phyloP scores from a whole-genome alignment of 2,113 vertebrate species.

The Elephas maximus region DNA sequence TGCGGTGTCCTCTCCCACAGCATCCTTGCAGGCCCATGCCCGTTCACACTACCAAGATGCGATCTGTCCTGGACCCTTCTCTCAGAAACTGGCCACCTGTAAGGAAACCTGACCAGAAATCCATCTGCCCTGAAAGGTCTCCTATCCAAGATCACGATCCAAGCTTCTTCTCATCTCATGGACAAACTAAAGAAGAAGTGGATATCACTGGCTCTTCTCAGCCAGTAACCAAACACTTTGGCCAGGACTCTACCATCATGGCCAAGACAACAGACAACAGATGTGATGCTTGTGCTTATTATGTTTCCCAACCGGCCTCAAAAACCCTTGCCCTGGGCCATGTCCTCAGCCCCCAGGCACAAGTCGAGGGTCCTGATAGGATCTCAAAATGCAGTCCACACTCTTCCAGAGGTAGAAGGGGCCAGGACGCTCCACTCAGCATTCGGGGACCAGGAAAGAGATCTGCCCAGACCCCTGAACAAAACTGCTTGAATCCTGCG shows the following conservation, averaged over 20 bases:
- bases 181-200: background rate
- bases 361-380: background rate
- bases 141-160: background rate
- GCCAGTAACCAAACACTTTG: background rate
- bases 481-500: background rate
- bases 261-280: background rate
- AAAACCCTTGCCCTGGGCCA: background rate
- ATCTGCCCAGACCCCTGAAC: background rate
- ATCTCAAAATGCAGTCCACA: background rate
- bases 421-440: background rate
- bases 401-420: no score
- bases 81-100: no score
- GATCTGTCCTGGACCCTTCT: fast-evolving
- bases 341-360: background rate
- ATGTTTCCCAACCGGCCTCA: background rate
- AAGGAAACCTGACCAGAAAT: no score
- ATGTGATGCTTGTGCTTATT: background rate
- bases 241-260: background rate
- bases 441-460: background rate
- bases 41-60: no score
- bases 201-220: background rate
- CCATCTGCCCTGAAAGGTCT: background rate
- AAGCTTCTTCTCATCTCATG: background rate
- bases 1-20: background rate
- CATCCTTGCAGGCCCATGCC: no score